Base-by-base conservation (phyloP, 1,140 invertebrate genomes). In the Lepidurus couesii region DNA sequence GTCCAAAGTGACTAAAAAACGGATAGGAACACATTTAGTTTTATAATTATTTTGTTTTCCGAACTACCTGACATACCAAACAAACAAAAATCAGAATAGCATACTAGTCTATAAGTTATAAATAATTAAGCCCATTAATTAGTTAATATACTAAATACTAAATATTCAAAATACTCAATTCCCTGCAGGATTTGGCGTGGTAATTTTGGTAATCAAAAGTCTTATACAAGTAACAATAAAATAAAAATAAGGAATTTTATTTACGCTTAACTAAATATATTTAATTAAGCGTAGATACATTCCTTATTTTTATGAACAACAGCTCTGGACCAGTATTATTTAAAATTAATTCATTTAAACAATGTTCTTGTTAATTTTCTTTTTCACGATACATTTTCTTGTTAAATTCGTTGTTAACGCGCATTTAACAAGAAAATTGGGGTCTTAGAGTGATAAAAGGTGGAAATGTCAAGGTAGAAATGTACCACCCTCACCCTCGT, bases 1-100 rank as follows among this genome's bases (percentile, higher is more conserved):
- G 43, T 80, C 79, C 42, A 80, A 26, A 13, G 42, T 10, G 24
- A 79, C 79, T 80, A 47, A n/a, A 77, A 76, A 74, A 79, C 7
- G 76, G 13, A 1, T 76, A 10, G 4, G 6, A n/a, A 79, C 1
- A 9, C 26, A 24, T 74, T 42, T 5, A 34, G 8, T 8, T 8
- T 21, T 13, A 45, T 21, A n/a, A 75, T 13, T 2, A 7, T 1
- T 34, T 34, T 34, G 34, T 34, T 34, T 34, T 34, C 34, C 34
- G 34, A 34, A 34, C 3, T 34, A 34, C 34, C 34, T 34, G 4
- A 34, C 34, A 4, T 34, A 34, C 2, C 34, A 34, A 34, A 34
- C 34, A 34, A 34, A 3, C 34, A 34, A 4, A 34, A 34, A 34
- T 34, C 34, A 34, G 34, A 34, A 34, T 4, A 4, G 4, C 34